phyloP scores from a whole-genome alignment of 1,140 invertebrate genomes.

The Aphaenogaster floridana region DNA sequence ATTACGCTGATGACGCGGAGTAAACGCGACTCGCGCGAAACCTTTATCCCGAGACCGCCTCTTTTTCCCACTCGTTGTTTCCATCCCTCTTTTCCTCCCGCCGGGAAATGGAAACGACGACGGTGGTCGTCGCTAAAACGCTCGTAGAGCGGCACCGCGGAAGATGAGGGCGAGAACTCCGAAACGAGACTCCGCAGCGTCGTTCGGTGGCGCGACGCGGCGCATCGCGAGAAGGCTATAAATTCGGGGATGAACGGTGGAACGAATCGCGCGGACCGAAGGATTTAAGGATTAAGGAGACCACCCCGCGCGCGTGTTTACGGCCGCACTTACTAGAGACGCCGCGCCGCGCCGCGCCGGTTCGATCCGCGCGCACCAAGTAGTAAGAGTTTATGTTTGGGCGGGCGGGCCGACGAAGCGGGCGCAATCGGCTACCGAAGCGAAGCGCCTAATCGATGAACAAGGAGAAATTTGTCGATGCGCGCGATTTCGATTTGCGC shows the following conservation, averaged over 20 bases:
- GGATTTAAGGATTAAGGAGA: constrained; percentile 49
- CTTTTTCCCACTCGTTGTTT: constrained; percentile 12
- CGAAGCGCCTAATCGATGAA: constrained; percentile 7
- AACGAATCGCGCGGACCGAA: constrained; percentile 13
- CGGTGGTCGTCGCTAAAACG: constrained; percentile 48
- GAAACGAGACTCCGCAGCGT: constrained; percentile 64
- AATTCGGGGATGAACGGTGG: constrained; percentile 58
- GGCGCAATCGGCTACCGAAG: background rate
- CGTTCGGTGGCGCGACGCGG: constrained; percentile 38
- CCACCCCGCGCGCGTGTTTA: constrained; percentile 41
- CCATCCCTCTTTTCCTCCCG: constrained; percentile 22
- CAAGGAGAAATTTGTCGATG: background rate
- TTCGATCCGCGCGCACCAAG: constrained; percentile 20
- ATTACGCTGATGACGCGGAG: constrained; percentile 78
- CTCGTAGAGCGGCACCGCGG: constrained; percentile 53
- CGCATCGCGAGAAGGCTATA: constrained; percentile 47
- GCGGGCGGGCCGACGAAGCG: background rate
- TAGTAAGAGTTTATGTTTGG: constrained; percentile 25
- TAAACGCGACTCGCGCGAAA: constrained; percentile 62
- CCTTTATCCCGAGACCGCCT: constrained; percentile 42
- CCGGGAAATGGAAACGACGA: constrained; percentile 35
- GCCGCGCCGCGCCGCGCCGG: background rate
- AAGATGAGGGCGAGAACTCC: constrained; percentile 67
- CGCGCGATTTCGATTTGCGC: background rate
- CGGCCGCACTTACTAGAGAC: constrained; percentile 43